phyloP scores from a whole-genome alignment of 2,113 vertebrate species.

The Ivindomyrus marchei region DNA sequence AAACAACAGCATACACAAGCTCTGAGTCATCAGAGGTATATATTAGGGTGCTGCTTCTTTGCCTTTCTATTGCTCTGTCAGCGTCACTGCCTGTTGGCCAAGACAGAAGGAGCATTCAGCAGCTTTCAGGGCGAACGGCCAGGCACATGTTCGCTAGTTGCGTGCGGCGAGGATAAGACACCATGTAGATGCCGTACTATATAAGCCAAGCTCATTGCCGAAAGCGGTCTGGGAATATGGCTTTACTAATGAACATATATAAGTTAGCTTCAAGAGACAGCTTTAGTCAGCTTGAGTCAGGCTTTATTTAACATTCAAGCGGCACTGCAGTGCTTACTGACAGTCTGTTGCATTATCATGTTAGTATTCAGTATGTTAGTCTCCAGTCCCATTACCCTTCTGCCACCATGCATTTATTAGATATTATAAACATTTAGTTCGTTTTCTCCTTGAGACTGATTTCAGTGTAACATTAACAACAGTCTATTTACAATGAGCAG shows the following conservation, averaged over 20 bases:
- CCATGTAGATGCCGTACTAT: background rate
- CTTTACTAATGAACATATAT: background rate
- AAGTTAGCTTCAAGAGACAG: background rate
- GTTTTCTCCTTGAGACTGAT: background rate
- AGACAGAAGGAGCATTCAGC: background rate
- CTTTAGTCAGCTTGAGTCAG: background rate
- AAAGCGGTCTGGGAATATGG: background rate
- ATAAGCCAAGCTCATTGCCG: background rate
- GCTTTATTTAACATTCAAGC: conserved; percentile 1
- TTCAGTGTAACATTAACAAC: background rate
- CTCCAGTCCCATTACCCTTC: conserved; percentile 1
- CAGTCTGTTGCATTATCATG: conserved; percentile 5
- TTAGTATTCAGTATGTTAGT: background rate
- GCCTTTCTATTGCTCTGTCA: background rate
- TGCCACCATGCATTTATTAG: background rate
- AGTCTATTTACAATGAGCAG: background rate
- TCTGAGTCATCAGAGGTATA: background rate
- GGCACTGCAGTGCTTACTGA: background rate
- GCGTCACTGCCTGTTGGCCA: background rate
- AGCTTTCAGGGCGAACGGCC: background rate
- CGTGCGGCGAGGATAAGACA: background rate
- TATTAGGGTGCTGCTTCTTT: background rate
- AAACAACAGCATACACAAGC: background rate
- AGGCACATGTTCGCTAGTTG: background rate
- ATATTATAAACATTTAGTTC: conserved; percentile 10